A percentile compares a stretch with the other conserved stretches of the same genome.
Conservation (phyloP, 2,797 vertebrate genomes). For the Rhabdophis nuchalis region DNA sequence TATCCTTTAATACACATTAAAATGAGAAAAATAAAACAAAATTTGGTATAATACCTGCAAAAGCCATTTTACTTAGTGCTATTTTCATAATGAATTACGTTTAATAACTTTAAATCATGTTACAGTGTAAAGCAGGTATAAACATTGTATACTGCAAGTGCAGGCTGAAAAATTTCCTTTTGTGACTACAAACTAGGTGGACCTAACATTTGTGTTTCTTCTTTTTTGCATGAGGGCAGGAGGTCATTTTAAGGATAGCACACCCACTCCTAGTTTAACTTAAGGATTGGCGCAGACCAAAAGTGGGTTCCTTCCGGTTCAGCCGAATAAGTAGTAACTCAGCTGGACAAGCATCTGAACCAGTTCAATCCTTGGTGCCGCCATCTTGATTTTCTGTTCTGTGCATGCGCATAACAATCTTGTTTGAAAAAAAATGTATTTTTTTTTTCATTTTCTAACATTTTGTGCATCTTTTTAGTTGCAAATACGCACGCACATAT, state of each 20-base stretch:
- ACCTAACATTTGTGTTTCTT: neutral
- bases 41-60: neutral
- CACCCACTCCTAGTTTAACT: neutral
- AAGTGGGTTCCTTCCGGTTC: too few species aligned
- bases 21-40: neutral
- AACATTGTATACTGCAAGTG: neutral
- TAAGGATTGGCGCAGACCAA: too few species aligned
- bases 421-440: too few species aligned
- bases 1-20: constrained; percentile 4
- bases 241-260: neutral
- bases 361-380: too few species aligned
- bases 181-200: neutral
- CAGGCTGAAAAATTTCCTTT: neutral
- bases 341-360: too few species aligned
- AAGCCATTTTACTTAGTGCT: neutral
- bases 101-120: neutral
- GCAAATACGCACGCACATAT: too few species aligned
- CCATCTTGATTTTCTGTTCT: too few species aligned
- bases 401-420: too few species aligned
- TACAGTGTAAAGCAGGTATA: neutral
- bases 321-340: too few species aligned
- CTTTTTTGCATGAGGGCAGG: neutral
- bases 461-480: too few species aligned
- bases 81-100: neutral
- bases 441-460: too few species aligned